Evolutionary conservation across 1,140 invertebrate genomes (phyloP), one percentile per base, ranked within the genome.

Genomic region (Sycophila sp.): DNA sequence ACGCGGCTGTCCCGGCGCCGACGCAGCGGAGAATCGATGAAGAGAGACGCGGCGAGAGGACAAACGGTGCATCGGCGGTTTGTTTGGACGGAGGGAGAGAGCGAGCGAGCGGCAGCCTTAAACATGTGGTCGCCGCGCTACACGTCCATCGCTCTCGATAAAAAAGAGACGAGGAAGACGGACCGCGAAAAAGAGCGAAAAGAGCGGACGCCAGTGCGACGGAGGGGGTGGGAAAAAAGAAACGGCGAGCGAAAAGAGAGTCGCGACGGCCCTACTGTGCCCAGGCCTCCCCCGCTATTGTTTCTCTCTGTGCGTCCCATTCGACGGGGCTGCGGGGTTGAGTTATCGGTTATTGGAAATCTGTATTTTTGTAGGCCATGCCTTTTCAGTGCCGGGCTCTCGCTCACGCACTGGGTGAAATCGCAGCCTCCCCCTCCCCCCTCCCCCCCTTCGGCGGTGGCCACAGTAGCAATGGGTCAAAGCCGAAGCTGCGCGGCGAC

Each of bases 311-410:
- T 30, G 45, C 19, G 22, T 38, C 24, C 24, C 22, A 22, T 22
- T 40, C 22, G 59, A 71, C 67, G 49, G 36, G 34, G 67, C 64
- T 72, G 72, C 71, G 67, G 63, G 73, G 72, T 69, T 65, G 62
- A 63, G 45, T 71, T 82, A 84, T 84, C 80, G 81, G 81, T 81
- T 83, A 84, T 84, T 82, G 82, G 82, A 82, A 82, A 84, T 82
- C 80, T 83, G 76, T 83, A 83, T 82, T 83, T 83, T 84, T 84
- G 75, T 81, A 82, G 82, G 80, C 70, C 80, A 81, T 76, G 77
- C 72, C 74, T 75, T 71, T 75, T 76, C 62, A 71, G 51, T 56
- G 70, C 75, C 71, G 73, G 69, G 58, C 73, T 55, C 71, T 26
- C 67, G 34, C 63, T 38, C 53, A 55, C 45, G 53, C 60, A 73